Percentiles rank a stretch among this genome's conserved stretches.
These are phyloP conservation scores for Pseudococcus jackbeardsleyi DNA, from an alignment of 2,888 invertebrate species.

Conservation along the genomic window DNA sequence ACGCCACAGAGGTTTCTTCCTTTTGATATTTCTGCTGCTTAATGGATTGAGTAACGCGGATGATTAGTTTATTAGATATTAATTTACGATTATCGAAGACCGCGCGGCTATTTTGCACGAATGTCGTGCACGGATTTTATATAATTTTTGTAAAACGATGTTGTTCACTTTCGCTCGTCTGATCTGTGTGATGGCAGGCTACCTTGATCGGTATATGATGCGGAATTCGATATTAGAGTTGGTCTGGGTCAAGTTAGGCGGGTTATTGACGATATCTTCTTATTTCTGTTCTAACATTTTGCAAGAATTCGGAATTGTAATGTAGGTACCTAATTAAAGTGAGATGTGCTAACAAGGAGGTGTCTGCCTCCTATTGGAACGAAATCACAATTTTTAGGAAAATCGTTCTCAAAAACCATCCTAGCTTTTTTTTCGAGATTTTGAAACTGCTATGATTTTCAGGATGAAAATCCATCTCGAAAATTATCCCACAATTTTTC, in stretches of 20 bases:
- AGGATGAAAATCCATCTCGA: too few species aligned
- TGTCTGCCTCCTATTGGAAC: too few species aligned
- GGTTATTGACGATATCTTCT: not conserved
- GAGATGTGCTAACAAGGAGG: too few species aligned
- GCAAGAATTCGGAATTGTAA: too few species aligned
- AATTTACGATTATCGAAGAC: slow-evolving; percentile 32
- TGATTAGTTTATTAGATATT: slow-evolving; percentile 48
- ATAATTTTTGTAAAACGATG: slow-evolving; percentile 1
- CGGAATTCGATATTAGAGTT: not conserved
- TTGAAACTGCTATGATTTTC: too few species aligned
- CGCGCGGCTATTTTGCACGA: slow-evolving; percentile 28
- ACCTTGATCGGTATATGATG: not conserved
- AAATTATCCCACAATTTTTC: too few species aligned
- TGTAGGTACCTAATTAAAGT: too few species aligned
- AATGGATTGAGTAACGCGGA: slow-evolving; percentile 43
- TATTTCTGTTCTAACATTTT: too few species aligned
- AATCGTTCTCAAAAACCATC: too few species aligned
- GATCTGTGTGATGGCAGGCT: not conserved
- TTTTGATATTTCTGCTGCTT: slow-evolving; percentile 49
- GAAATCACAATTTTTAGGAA: too few species aligned
- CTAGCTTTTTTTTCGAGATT: too few species aligned
- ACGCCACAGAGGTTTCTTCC: not conserved
- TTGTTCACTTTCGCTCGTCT: not conserved
- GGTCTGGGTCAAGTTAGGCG: not conserved
- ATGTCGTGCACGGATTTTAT: slow-evolving; percentile 9